A percentile compares a stretch with the other conserved stretches of the same genome.
phyloP scores from a whole-genome alignment of 2,888 invertebrate genomes.

The Noctua janthe region DNA sequence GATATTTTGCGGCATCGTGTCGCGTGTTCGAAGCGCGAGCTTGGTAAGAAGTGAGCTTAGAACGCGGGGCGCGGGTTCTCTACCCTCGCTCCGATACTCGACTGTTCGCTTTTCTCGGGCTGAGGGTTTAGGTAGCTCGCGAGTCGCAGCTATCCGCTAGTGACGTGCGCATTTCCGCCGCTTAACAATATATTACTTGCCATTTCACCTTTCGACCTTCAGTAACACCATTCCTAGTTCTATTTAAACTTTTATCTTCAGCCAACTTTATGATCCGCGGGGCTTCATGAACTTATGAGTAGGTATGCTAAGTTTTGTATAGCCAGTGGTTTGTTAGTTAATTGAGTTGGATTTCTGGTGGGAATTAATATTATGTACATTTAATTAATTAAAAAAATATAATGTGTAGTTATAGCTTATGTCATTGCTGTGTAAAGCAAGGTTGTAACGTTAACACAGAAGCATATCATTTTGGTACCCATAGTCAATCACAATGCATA shows the following conservation, averaged over 20 bases:
- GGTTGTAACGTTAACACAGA: not conserved
- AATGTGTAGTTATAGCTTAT: not conserved
- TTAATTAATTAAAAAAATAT: not conserved
- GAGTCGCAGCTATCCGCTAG: slow-evolving; percentile 60
- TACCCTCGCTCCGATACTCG: slow-evolving; percentile 58
- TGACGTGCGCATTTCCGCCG: slow-evolving; percentile 71
- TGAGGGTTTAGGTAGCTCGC: slow-evolving; percentile 39
- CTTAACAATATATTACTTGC: slow-evolving; percentile 49
- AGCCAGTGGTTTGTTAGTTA: not conserved
- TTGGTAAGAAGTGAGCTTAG: slow-evolving; percentile 12
- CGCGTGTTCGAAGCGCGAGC: slow-evolving; percentile 44
- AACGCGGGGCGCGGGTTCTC: slow-evolving; percentile 50
- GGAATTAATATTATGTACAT: not conserved
- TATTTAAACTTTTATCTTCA: slow-evolving; percentile 26
- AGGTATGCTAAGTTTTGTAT: not conserved
- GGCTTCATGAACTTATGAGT: slow-evolving; percentile 12
- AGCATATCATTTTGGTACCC: not conserved
- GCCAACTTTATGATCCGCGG: slow-evolving; percentile 22
- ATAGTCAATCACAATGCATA: not conserved
- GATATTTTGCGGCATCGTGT: not conserved
- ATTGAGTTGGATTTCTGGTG: not conserved
- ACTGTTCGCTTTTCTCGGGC: slow-evolving; percentile 62
- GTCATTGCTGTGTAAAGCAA: not conserved
- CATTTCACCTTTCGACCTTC: slow-evolving; percentile 28
- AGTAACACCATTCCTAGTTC: slow-evolving; percentile 13